Evolutionary conservation across 2,113 vertebrate species (phyloP), one percentile per base, ranked within the genome.

Genomic region (Ancistrus triradiatus): DNA sequence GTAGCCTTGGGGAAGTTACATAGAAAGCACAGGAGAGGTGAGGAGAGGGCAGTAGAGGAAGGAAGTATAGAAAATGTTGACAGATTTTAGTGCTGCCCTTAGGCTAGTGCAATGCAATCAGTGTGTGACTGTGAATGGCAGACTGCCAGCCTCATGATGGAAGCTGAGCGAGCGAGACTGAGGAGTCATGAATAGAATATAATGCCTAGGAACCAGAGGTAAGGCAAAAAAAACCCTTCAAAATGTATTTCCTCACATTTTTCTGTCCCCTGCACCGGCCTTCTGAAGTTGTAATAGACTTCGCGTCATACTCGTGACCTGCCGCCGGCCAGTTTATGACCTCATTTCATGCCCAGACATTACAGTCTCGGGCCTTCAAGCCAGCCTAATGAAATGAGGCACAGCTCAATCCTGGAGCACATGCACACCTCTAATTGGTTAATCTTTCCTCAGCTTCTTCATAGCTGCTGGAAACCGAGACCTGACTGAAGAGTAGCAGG

Each of bases 201-300:
- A 38, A 50, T 35, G 66, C 53, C 40, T 27, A 61, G 66, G 47
- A 53, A 27, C 52, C 18, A 73, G 49, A 60, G 59, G 37, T 33
- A 37, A 42, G 50, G 58, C 0, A 24, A 27, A 63, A 49, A 58
- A 70, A 50, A 60, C 42, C 38, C 24, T 55, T 38, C n/a, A 40
- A 47, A 17, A 47, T n/a, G 1, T 7, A 43, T 2, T 25, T 13
- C 46, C 18, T 42, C 35, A 55, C 69, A 25, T 47, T 63, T 65
- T 35, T 22, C n/a, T 71, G 65, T 61, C 65, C 73, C 57, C 58
- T 51, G 50, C 70, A 21, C 18, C 22, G 25, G 19, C 73, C 72
- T 81, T 78, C 78, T 83, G 80, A 81, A 80, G 72, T 83, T 83
- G 73, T 85, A 85, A 86, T 86, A 83, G 82, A 85, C 85, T 85